A percentile compares a stretch with the other conserved stretches of the same genome.
Evolutionary conservation across 2,888 invertebrate genomes (phyloP).

Genomic region (Entomobrya proxima): DNA sequence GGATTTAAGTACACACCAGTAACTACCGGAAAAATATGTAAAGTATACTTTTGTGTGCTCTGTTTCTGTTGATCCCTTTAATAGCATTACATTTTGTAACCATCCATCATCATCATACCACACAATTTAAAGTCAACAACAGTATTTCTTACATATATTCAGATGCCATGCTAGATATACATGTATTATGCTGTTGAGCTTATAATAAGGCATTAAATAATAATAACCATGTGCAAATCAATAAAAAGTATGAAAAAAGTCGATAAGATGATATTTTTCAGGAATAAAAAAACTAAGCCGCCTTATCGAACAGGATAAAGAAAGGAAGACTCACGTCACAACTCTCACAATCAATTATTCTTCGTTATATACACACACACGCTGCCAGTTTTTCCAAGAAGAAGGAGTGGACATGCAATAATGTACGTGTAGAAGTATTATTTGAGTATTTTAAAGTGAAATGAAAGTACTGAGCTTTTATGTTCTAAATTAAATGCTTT

Average conservation of each 20-base stretch:
- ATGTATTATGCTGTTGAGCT: too few relatives aligned
- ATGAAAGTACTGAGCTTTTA: too few relatives aligned
- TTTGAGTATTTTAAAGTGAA: too few relatives aligned
- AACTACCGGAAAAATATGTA: not conserved
- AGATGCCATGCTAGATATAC: too few relatives aligned
- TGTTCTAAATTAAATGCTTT: too few relatives aligned
- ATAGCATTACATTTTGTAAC: not conserved
- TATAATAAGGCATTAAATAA: too few relatives aligned
- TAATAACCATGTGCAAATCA: not conserved
- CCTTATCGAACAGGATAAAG: conserved; percentile 10
- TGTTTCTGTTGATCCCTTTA: not conserved
- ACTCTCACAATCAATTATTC: not conserved
- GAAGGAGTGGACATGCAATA: not conserved
- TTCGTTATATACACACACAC: not conserved
- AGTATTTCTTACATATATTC: too few relatives aligned
- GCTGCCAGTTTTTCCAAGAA: not conserved
- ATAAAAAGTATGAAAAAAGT: not conserved
- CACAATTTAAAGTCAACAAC: too few relatives aligned
- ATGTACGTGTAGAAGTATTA: not conserved
- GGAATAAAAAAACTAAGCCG: not conserved
- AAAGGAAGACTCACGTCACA: too few relatives aligned
- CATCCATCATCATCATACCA: not conserved
- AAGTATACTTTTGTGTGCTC: not conserved
- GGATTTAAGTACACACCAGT: not conserved
- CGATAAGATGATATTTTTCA: not conserved